Conservation (phyloP, 1,140 invertebrate genomes). For the Drosophila lacteicornis region DNA sequence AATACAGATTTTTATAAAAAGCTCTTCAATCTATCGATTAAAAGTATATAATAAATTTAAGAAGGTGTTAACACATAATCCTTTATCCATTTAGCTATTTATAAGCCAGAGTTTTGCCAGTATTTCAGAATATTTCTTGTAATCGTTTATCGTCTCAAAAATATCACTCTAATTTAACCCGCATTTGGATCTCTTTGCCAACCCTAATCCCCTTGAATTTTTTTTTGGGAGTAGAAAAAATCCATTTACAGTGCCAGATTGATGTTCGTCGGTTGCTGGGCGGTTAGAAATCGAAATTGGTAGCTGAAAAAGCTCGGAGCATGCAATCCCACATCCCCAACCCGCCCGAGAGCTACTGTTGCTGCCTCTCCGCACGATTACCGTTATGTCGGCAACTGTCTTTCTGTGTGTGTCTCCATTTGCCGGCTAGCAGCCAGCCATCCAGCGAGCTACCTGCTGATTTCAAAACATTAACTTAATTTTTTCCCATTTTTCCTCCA, state of each 20-base stretch:
- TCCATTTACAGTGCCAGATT: conserved; percentile 25
- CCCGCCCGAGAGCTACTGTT: conserved; percentile 23
- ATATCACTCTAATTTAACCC: not conserved
- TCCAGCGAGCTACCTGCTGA: conserved; percentile 54
- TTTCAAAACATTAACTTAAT: conserved; percentile 79
- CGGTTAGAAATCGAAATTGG: conserved; percentile 40
- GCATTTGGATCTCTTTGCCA: not conserved
- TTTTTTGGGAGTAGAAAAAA: not conserved
- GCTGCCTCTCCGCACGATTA: conserved; percentile 49
- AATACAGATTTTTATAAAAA: not conserved
- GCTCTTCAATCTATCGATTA: rapidly evolving
- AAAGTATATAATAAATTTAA: not conserved
- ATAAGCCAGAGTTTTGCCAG: not conserved
- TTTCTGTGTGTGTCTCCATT: conserved; percentile 24
- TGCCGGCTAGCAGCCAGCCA: conserved; percentile 16
- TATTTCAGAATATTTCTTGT: not conserved
- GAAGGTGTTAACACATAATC: too few species aligned
- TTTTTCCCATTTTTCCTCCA: conserved; percentile 64
- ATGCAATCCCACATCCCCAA: conserved; percentile 1
- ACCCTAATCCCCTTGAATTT: not conserved
- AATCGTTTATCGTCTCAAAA: not conserved
- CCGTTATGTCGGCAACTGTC: conserved; percentile 54
- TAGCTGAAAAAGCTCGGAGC: conserved; percentile 30
- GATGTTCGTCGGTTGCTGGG: conserved; percentile 25
- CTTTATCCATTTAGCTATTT: too few species aligned